Evolutionary conservation across 2,888 invertebrate species (phyloP), one percentile per base, ranked within the genome.

Genomic region (Lasioglossum leucozonium): DNA sequence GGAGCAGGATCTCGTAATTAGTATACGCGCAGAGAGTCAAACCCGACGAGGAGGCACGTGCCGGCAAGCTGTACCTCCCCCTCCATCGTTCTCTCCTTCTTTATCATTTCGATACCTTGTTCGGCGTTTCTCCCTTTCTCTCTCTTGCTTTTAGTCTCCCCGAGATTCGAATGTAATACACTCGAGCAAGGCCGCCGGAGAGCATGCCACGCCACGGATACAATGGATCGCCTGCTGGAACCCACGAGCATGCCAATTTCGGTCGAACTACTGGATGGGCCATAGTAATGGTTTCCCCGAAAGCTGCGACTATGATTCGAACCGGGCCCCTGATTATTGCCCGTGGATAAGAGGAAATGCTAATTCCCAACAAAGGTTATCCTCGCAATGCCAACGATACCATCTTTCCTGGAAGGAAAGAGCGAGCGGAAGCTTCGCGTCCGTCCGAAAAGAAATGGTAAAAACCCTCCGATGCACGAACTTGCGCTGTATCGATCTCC

Each of bases 141-240:
- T 65, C 34, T 74, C 73, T 78, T 74, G 42, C 65, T 81, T 58
- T 42, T 44, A 8, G 47, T 71, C 73, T 73, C 80, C 67, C 76
- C 72, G 44, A 51, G 73, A 77, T 81, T 87, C 78, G 89, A 88
- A 88, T 84, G 87, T 89, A 88, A 91, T 87, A 91, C 86, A 90
- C 90, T 81, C 89, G 84, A 84, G 91, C 90, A 88, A 91, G 91
- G 89, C 89, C 89, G 88, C 86, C 86, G 77, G 77, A 62, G 65
- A 37, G 79, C 81, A 79, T 72, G 81, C 85, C 84, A 71, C 79
- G 79, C 86, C 84, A 78, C 84, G 90, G 91, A 91, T 90, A 91
- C 89, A 89, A 91, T 91, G 91, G 89, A 90, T 88, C 88, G 90
- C 82, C 85, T 82, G 5, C 86, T 77, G 84, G 79, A 88, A 88